Conservation (phyloP, 2,888 invertebrate genomes). For the Poecilus cupreus region DNA sequence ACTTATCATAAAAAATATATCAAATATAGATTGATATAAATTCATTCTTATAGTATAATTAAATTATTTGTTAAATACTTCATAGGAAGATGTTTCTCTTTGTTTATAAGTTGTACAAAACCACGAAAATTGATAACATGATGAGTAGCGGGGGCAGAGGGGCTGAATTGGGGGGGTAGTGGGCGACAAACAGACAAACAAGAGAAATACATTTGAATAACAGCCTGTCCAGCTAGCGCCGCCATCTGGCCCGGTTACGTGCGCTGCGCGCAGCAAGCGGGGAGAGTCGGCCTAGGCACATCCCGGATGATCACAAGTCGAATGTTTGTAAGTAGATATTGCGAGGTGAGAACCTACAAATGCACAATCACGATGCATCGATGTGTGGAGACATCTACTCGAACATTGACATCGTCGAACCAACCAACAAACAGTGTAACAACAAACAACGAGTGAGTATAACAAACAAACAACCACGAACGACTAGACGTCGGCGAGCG, state of each 20-base stretch:
- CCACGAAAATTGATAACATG: background rate
- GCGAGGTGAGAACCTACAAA: conserved; percentile 59
- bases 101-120: conserved; percentile 25
- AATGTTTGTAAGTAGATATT: conserved; percentile 50
- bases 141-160: too few species aligned
- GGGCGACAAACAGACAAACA: background rate
- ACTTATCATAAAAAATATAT: conserved; percentile 24
- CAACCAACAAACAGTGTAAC: background rate
- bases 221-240: conserved; percentile 30
- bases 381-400: conserved; percentile 23
- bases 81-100: conserved; percentile 71
- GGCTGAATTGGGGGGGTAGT: too few species aligned
- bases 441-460: background rate
- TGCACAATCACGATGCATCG: background rate
- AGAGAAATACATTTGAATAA: conserved; percentile 1
- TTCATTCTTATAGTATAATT: conserved; percentile 3
- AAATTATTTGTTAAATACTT: conserved; percentile 70
- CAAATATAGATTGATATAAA: conserved; percentile 7
- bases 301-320: background rate
- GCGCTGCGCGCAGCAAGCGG: conserved; percentile 2
- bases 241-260: conserved; percentile 40
- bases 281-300: conserved; percentile 22
- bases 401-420: conserved; percentile 3
- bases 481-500: conserved; percentile 68
- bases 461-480: background rate